A percentile compares a stretch with the other conserved stretches of the same genome.
Evolutionary conservation across 1,140 invertebrate species (phyloP).

Genomic region (Drosophila chauvacae): DNA sequence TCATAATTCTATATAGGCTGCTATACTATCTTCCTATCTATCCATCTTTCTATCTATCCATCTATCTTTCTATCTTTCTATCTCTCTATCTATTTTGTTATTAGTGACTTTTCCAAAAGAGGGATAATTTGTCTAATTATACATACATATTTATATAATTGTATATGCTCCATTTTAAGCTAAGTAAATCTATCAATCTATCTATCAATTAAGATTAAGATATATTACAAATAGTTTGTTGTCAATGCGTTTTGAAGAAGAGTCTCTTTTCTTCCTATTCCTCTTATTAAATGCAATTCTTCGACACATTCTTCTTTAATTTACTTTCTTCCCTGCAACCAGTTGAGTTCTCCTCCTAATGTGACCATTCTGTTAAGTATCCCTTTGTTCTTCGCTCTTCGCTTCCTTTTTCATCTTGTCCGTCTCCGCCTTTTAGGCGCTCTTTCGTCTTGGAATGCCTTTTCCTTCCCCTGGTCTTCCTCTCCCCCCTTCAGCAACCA

Average conservation of each 20-base stretch:
- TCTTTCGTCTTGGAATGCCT: not conserved
- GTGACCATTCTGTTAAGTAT: not conserved
- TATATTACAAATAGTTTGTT: too few relatives aligned
- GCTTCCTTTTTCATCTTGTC: not conserved
- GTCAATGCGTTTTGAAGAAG: not conserved
- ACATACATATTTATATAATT: too few relatives aligned
- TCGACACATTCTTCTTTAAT: not conserved
- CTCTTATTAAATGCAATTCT: not conserved
- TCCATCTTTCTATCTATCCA: too few relatives aligned
- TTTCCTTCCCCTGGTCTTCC: not conserved
- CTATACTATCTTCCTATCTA: too few relatives aligned
- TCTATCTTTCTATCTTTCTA: too few relatives aligned
- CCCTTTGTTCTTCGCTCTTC: conserved; percentile 1
- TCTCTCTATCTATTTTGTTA: too few relatives aligned
- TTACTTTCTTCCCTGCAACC: not conserved
- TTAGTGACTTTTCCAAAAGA: too few relatives aligned
- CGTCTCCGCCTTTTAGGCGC: not conserved
- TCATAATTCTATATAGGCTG: too few relatives aligned
- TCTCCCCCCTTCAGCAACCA: not conserved
- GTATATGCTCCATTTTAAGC: too few relatives aligned
- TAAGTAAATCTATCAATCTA: too few relatives aligned
- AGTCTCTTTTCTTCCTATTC: not conserved
- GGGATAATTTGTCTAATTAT: too few relatives aligned
- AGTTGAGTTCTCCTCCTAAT: conserved; percentile 11
- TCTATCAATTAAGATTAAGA: too few relatives aligned